These are phyloP conservation scores for Nomada fucata DNA, from an alignment of 2,888 invertebrate genomes.

Conservation along the genomic window DNA sequence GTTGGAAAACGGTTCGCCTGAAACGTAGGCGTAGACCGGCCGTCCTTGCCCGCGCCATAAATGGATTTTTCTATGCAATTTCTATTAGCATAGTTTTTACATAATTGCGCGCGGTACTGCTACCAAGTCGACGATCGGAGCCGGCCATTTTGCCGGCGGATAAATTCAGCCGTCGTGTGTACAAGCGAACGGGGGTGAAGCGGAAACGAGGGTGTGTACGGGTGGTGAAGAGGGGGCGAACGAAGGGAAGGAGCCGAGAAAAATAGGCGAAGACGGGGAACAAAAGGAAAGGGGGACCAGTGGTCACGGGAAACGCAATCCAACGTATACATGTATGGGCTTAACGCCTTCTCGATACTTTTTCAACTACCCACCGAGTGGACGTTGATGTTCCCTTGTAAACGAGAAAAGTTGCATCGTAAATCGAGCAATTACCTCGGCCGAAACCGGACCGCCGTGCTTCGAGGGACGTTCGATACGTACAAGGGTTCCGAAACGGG, in stretches of 20 bases:
- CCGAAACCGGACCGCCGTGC: background rate
- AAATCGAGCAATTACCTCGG: background rate
- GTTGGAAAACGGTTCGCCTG: conserved; percentile 28
- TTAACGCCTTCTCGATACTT: conserved; percentile 16
- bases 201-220: background rate
- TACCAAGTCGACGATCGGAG: conserved; percentile 67
- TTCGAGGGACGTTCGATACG: background rate
- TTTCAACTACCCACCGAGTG: background rate
- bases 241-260: conserved; percentile 1
- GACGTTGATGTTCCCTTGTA: background rate
- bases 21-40: conserved; percentile 5
- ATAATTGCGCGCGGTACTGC: conserved; percentile 76
- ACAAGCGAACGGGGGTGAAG: conserved; percentile 41
- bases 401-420: conserved; percentile 8
- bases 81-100: conserved; percentile 83
- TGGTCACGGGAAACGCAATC: background rate
- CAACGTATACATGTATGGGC: background rate
- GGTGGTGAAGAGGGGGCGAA: background rate
- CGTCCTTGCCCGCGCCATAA: conserved; percentile 66
- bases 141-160: conserved; percentile 75
- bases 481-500: background rate
- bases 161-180: conserved; percentile 73
- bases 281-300: conserved; percentile 12
- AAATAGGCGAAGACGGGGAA: conserved; percentile 12
- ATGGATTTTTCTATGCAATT: conserved; percentile 81